These are phyloP conservation scores for Periophthalmus modestus DNA, from an alignment of 2,113 vertebrate genomes.

Conservation along the genomic window DNA sequence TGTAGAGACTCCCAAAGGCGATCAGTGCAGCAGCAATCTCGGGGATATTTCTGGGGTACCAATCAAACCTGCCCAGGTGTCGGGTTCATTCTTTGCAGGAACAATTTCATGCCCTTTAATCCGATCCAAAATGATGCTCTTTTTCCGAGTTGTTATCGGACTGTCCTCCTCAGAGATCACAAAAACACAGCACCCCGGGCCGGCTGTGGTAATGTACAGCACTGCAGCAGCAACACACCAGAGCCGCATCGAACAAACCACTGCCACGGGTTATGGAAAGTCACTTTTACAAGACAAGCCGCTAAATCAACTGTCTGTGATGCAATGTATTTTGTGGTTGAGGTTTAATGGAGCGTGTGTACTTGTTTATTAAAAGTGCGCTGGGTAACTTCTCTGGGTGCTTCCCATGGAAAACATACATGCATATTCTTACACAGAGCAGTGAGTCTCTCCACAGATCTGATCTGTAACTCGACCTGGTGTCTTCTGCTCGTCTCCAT, in stretches of 20 bases:
- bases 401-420: too few species aligned
- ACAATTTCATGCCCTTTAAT: background rate
- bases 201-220: background rate
- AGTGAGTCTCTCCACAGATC: too few species aligned
- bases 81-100: background rate
- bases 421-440: too few species aligned
- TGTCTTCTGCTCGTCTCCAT: too few species aligned
- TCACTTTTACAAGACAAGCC: background rate
- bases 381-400: too few species aligned
- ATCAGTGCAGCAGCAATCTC: background rate
- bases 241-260: background rate
- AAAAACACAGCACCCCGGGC: constrained; percentile 12
- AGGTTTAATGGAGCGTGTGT: background rate
- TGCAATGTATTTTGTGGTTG: background rate
- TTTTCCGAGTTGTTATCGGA: constrained; percentile 46
- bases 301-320: background rate
- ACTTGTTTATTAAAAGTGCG: too few species aligned
- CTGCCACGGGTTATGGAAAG: background rate
- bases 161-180: constrained; percentile 38
- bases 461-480: too few species aligned
- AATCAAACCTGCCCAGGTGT: background rate
- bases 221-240: background rate
- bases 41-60: background rate
- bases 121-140: constrained; percentile 3
- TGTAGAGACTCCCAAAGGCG: constrained; percentile 45